phyloP scores from a whole-genome alignment of 2,888 invertebrate species.

The Pherbina coryleti region DNA sequence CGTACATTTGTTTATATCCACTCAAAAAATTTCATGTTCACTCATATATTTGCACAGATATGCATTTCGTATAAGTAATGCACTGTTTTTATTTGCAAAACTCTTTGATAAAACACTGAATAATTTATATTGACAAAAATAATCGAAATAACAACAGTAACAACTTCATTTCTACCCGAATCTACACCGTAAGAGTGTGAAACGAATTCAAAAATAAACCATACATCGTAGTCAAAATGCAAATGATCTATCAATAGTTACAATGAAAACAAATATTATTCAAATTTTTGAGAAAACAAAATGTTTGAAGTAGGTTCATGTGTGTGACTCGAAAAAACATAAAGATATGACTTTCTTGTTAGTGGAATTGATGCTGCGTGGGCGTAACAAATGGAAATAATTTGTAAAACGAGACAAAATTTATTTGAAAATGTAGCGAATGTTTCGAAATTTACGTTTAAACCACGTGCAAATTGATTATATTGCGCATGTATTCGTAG shows the following conservation, averaged over 20 bases:
- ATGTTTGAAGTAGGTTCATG: too few species aligned
- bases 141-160: neutral
- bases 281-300: neutral
- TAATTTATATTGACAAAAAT: neutral
- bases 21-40: too few species aligned
- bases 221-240: neutral
- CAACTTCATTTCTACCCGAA: neutral
- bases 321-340: too few species aligned
- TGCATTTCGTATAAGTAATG: constrained; percentile 5
- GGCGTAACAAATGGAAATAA: too few species aligned
- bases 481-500: too few species aligned
- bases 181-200: neutral
- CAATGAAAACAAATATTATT: constrained; percentile 4
- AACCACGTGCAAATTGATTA: too few species aligned
- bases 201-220: neutral
- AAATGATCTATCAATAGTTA: constrained; percentile 1
- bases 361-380: too few species aligned
- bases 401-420: too few species aligned
- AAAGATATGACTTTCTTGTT: too few species aligned
- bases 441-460: too few species aligned
- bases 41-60: neutral
- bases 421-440: too few species aligned
- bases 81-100: neutral
- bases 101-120: constrained; percentile 6
- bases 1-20: too few species aligned